Percentiles rank a stretch among this genome's conserved stretches.
Evolutionary conservation across 2,113 vertebrate genomes (phyloP).

Genomic region (Hoplias malabaricus): DNA sequence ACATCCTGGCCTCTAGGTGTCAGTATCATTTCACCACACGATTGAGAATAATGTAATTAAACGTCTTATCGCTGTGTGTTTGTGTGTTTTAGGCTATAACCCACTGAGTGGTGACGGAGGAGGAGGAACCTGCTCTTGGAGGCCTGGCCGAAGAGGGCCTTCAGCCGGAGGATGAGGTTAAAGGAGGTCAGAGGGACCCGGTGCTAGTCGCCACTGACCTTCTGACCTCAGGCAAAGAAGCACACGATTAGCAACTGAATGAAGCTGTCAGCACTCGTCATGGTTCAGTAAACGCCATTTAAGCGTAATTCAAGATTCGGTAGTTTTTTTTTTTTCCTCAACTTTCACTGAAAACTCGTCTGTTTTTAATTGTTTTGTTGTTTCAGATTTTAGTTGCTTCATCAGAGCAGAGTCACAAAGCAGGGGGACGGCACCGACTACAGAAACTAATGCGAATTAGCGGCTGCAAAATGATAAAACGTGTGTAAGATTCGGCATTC

Average conservation of each 20-base stretch:
- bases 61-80: not conserved
- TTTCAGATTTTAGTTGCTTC: not conserved
- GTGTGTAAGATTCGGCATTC: no score
- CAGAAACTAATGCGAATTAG: no score
- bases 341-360: not conserved
- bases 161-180: constrained; percentile 92
- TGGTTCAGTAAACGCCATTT: constrained; percentile 12
- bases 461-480: no score
- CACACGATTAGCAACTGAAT: constrained; percentile 50
- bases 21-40: no score
- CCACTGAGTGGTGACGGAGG: constrained; percentile 88
- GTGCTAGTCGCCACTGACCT: constrained; percentile 54
- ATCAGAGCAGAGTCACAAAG: not conserved
- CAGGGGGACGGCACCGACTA: not conserved
- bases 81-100: constrained; percentile 80
- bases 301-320: no score
- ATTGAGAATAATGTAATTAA: no score
- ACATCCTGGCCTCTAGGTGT: no score
- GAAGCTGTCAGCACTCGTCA: constrained; percentile 54
- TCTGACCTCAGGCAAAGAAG: constrained; percentile 33
- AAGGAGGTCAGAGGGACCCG: constrained; percentile 60
- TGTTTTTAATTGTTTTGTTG: not conserved
- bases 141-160: constrained; percentile 87
- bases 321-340: not conserved
- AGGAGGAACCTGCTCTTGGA: constrained; percentile 85